Evolutionary conservation across 2,888 invertebrate species (phyloP).

Genomic region (Ophioninae sp.): DNA sequence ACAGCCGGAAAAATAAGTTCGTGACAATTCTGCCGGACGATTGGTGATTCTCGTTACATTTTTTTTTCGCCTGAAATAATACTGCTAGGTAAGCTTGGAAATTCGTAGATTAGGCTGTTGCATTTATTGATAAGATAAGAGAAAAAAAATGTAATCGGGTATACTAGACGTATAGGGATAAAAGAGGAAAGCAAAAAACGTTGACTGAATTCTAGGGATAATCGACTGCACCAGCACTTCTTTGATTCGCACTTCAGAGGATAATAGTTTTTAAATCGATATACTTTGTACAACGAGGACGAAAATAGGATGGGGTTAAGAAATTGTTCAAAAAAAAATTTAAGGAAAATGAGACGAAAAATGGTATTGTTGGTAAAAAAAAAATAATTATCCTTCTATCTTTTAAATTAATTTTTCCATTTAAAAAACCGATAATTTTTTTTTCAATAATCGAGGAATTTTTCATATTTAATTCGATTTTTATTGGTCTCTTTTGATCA

Average conservation of each 20-base stretch:
- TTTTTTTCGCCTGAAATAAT: slow-evolving; percentile 23
- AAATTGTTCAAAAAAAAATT: slow-evolving; percentile 59
- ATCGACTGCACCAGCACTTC: slow-evolving; percentile 78
- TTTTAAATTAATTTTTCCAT: background rate
- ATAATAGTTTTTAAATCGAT: slow-evolving; percentile 72
- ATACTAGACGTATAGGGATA: slow-evolving; percentile 37
- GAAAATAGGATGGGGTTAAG: slow-evolving; percentile 12
- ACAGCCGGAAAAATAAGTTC: background rate
- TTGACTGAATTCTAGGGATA: slow-evolving; percentile 81
- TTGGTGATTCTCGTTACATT: background rate
- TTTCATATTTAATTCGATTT: background rate
- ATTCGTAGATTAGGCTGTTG: slow-evolving; percentile 51
- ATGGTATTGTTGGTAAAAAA: slow-evolving; percentile 67
- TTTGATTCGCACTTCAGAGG: slow-evolving; percentile 76
- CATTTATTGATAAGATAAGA: slow-evolving; percentile 28
- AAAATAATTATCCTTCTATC: background rate
- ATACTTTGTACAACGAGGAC: slow-evolving; percentile 72
- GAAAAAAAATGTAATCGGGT: slow-evolving; percentile 45
- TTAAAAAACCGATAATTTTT: background rate
- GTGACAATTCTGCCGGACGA: background rate
- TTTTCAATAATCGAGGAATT: background rate
- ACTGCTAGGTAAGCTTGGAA: slow-evolving; percentile 43
- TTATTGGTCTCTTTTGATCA: slow-evolving; percentile 4
- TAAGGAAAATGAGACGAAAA: slow-evolving; percentile 70
- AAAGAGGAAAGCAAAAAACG: slow-evolving; percentile 63